These are phyloP conservation scores for Eupeodes corollae DNA, from an alignment of 1,140 invertebrate species.

Conservation along the genomic window DNA sequence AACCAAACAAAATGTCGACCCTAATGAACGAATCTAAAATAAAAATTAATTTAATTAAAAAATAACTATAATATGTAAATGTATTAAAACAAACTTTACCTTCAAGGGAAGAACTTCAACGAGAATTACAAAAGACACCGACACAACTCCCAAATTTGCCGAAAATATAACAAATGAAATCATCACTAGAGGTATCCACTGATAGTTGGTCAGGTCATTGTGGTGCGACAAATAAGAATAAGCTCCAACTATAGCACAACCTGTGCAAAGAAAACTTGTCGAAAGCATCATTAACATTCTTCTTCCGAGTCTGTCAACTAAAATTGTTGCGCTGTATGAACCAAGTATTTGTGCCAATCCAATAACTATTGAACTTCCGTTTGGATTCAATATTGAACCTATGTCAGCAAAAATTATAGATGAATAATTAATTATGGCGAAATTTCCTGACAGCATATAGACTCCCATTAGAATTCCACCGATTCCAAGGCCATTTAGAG, in stretches of 20 bases:
- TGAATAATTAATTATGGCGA: conserved; percentile 45
- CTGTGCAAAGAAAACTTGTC: conserved; percentile 22
- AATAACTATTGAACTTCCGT: conserved; percentile 60
- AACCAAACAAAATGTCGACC: conserved; percentile 22
- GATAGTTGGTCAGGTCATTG: conserved; percentile 13
- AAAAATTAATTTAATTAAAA: neutral
- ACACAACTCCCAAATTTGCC: conserved; percentile 24
- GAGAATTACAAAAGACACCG: conserved; percentile 25
- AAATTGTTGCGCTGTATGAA: conserved; percentile 23
- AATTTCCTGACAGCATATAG: conserved; percentile 42
- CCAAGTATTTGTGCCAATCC: conserved; percentile 39
- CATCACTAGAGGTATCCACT: conserved; percentile 26
- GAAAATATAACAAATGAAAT: conserved; percentile 23
- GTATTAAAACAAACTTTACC: conserved; percentile 9
- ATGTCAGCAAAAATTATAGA: conserved; percentile 55
- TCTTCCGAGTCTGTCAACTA: conserved; percentile 30
- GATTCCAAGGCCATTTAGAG: conserved; percentile 16
- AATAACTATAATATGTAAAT: neutral
- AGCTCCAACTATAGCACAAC: conserved; percentile 20
- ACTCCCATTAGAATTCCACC: conserved; percentile 16
- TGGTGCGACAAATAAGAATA: conserved; percentile 17
- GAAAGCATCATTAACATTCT: conserved; percentile 30
- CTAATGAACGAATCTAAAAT: conserved; percentile 20
- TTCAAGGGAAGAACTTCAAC: conserved; percentile 30
- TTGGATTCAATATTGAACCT: conserved; percentile 45